Conservation (phyloP, 2,888 invertebrate species). For the Drosophila robusta region DNA sequence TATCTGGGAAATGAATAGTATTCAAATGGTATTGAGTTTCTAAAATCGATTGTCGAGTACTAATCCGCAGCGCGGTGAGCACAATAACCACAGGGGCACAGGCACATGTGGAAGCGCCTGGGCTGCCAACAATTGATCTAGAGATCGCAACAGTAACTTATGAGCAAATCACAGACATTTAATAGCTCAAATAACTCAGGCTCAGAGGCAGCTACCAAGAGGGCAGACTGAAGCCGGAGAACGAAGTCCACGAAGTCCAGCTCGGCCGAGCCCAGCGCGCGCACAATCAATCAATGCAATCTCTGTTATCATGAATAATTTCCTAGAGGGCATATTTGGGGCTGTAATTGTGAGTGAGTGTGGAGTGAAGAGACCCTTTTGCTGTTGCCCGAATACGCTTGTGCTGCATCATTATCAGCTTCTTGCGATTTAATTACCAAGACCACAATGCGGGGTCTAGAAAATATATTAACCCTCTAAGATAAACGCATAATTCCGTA, state of each 20-base stretch:
- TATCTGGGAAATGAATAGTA: neutral
- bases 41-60: conserved; percentile 11
- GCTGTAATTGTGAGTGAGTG: conserved; percentile 52
- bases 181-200: conserved; percentile 74
- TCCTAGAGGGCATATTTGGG: conserved; percentile 73
- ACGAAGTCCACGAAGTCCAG: conserved; percentile 16
- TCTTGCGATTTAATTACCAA: conserved; percentile 77
- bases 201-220: conserved; percentile 38
- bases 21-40: conserved; percentile 1
- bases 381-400: conserved; percentile 31
- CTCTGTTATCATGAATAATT: conserved; percentile 80
- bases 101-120: conserved; percentile 50
- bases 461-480: conserved; percentile 60
- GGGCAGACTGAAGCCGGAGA: conserved; percentile 10
- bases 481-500: conserved; percentile 72
- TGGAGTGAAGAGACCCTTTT: conserved; percentile 51
- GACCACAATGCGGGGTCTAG: conserved; percentile 46
- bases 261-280: conserved; percentile 44
- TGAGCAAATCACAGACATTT: conserved; percentile 74
- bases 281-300: conserved; percentile 77
- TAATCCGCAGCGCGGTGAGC: conserved; percentile 31
- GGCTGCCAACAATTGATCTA: conserved; percentile 62
- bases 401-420: conserved; percentile 65
- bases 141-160: conserved; percentile 65
- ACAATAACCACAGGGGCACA: conserved; percentile 37